These are phyloP conservation scores for Heliconius eleuchia DNA, from an alignment of 1,140 invertebrate species.

Conservation along the genomic window DNA sequence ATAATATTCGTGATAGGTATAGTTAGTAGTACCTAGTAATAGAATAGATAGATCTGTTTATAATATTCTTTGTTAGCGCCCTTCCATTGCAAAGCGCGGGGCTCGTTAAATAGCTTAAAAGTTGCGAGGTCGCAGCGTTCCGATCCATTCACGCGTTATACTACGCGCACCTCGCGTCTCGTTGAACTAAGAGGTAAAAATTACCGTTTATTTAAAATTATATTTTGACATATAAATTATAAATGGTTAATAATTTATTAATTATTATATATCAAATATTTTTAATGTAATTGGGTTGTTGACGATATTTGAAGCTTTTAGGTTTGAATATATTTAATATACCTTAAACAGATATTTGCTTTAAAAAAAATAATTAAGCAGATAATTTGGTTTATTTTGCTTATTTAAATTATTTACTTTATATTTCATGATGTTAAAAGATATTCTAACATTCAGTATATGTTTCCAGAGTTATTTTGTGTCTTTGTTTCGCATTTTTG, in stretches of 20 bases:
- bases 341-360: too few relatives aligned
- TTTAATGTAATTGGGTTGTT: too few relatives aligned
- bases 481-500: conserved; percentile 54
- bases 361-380: background rate
- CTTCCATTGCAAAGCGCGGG: conserved; percentile 50
- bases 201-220: background rate
- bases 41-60: background rate
- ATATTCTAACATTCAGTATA: background rate
- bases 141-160: conserved; percentile 49
- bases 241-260: background rate
- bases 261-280: conserved; percentile 4
- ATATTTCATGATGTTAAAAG: background rate
- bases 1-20: too few relatives aligned
- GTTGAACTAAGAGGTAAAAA: conserved; percentile 44
- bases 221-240: conserved; percentile 9
- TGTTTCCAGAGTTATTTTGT: conserved; percentile 34
- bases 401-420: too few relatives aligned
- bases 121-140: conserved; percentile 54
- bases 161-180: conserved; percentile 33
- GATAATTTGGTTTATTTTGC: background rate
- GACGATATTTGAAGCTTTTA: too few relatives aligned
- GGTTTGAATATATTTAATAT: too few relatives aligned
- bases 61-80: conserved; percentile 38
- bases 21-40: too few relatives aligned
- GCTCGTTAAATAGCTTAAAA: conserved; percentile 61